Evolutionary conservation across 2,113 vertebrate genomes (phyloP).

Genomic region (Lycaon pictus): DNA sequence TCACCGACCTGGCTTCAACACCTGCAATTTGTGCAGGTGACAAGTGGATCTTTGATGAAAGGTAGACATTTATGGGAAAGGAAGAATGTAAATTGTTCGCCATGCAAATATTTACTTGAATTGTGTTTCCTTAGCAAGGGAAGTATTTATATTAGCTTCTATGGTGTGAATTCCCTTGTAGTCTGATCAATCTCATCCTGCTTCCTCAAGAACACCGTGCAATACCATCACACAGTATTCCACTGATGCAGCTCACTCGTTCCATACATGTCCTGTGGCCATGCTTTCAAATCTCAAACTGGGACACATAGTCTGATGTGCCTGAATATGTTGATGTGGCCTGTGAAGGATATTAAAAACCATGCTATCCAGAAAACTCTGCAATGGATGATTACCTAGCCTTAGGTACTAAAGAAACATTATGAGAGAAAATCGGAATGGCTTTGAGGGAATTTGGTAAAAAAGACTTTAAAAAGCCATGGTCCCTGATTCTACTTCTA

Average conservation of each 20-base stretch:
- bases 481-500: neutral
- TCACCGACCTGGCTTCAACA: conserved; percentile 33
- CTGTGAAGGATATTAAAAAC: neutral
- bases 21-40: conserved; percentile 74
- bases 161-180: neutral
- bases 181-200: neutral
- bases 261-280: neutral
- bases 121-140: neutral
- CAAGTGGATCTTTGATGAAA: conserved; percentile 63
- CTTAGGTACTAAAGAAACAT: neutral
- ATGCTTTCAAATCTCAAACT: neutral
- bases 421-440: neutral
- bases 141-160: neutral
- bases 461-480: neutral
- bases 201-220: neutral
- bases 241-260: neutral
- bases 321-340: neutral
- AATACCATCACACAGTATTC: neutral
- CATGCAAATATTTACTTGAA: conserved; percentile 59
- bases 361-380: neutral
- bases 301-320: neutral
- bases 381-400: neutral
- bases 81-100: conserved; percentile 73
- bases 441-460: neutral
- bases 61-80: conserved; percentile 60